phyloP scores from a whole-genome alignment of 1,140 invertebrate species.

The Drosophila malerkotliana region DNA sequence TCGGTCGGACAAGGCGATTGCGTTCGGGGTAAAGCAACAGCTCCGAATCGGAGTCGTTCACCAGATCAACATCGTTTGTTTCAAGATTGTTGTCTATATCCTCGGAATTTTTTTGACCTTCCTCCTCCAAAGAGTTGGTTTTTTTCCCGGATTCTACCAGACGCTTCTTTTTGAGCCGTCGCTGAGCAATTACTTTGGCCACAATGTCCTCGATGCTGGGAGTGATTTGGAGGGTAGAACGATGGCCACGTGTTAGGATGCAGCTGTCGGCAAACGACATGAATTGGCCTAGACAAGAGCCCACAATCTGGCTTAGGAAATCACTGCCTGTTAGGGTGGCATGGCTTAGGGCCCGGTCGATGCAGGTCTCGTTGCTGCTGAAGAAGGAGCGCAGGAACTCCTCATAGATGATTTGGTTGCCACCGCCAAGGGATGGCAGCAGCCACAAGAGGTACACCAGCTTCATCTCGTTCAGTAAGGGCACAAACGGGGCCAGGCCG shows the following conservation, averaged over 20 bases:
- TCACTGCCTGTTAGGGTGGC: constrained; percentile 1
- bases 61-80: neutral
- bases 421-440: constrained; percentile 51
- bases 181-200: constrained; percentile 34
- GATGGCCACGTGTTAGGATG: constrained; percentile 14
- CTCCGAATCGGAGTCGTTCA: constrained; percentile 1
- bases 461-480: constrained; percentile 55
- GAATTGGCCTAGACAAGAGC: constrained; percentile 13
- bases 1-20: neutral
- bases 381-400: constrained; percentile 50
- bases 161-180: neutral
- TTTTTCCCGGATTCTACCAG: neutral
- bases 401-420: constrained; percentile 47
- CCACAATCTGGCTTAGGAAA: constrained; percentile 24
- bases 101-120: neutral
- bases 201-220: constrained; percentile 46
- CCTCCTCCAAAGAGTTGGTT: neutral
- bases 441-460: constrained; percentile 58
- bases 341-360: constrained; percentile 91
- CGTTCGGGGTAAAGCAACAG: neutral
- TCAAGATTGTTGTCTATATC: neutral
- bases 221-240: constrained; percentile 8
- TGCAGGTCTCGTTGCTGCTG: constrained; percentile 87
- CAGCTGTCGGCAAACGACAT: constrained; percentile 32
- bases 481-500: constrained; percentile 33